Conservation (phyloP, 2,888 invertebrate genomes). For the Pachliopta kotzebuea region DNA sequence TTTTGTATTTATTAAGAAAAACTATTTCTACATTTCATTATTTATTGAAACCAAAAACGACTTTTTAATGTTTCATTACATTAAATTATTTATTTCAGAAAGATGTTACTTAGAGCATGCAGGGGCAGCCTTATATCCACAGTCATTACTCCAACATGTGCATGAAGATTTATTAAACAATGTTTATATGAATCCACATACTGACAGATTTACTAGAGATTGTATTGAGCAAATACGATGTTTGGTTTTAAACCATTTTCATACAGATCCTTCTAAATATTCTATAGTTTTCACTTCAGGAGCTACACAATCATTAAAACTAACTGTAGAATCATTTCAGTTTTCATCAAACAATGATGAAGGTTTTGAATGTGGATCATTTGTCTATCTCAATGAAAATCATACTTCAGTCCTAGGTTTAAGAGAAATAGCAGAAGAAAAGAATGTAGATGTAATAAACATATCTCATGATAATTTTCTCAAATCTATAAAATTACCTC, state of each 20-base stretch:
- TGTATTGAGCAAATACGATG: conserved; percentile 91
- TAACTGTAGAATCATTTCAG: conserved; percentile 90
- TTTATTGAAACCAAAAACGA: not conserved
- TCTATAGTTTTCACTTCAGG: conserved; percentile 96
- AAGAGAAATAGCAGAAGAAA: conserved; percentile 85
- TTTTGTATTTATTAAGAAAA: not conserved
- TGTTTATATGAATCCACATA: conserved; percentile 95
- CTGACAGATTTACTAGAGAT: conserved; percentile 90
- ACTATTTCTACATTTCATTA: not conserved
- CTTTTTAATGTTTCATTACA: not conserved
- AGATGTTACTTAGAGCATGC: conserved; percentile 94
- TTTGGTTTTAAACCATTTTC: conserved; percentile 92
- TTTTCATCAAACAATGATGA: conserved; percentile 64
- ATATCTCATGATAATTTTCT: conserved; percentile 82
- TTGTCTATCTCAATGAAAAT: conserved; percentile 92
- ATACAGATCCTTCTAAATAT: conserved; percentile 89
- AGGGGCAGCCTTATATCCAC: conserved; percentile 91
- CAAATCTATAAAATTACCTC: conserved; percentile 44
- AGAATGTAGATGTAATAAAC: conserved; percentile 77
- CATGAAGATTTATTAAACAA: conserved; percentile 84
- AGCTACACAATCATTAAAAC: conserved; percentile 92
- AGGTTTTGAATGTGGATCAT: conserved; percentile 76
- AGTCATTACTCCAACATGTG: conserved; percentile 84
- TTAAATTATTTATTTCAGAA: conserved; percentile 65
- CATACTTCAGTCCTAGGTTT: conserved; percentile 98